phyloP scores from a whole-genome alignment of 35 echinoderm and acorn worm species.

The Anneissia japonica region DNA sequence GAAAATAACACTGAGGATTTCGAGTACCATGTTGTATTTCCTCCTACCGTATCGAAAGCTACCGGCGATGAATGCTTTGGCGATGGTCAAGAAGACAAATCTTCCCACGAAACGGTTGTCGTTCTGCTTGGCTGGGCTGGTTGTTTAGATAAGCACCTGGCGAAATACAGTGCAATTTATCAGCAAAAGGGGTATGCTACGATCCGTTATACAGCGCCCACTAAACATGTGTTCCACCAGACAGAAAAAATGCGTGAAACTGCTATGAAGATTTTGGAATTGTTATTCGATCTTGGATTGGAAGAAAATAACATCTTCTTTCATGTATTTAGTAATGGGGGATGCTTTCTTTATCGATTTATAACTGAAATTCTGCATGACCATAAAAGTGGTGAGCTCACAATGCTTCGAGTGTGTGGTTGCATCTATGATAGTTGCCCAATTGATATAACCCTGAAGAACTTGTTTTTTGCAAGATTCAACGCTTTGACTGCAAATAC shows the following conservation, averaged over 20 bases:
- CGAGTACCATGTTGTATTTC: constrained; percentile 93
- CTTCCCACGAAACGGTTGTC: constrained; percentile 56
- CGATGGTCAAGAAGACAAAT: background rate
- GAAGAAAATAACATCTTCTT: constrained; percentile 85
- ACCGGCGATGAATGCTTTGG: background rate
- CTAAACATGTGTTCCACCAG: constrained; percentile 16
- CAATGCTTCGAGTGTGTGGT: constrained; percentile 45
- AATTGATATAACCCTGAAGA: background rate
- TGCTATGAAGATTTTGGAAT: constrained; percentile 59
- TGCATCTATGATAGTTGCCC: constrained; percentile 76
- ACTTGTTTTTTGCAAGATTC: background rate
- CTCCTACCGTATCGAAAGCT: constrained; percentile 46
- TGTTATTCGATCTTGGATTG: constrained; percentile 75
- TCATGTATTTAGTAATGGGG: constrained; percentile 88
- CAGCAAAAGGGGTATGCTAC: constrained; percentile 77
- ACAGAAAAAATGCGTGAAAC: constrained; percentile 27
- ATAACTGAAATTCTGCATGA: constrained; percentile 60
- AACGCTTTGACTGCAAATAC: background rate
- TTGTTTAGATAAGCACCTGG: constrained; percentile 74
- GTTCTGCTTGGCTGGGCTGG: constrained; percentile 83
- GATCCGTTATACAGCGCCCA: constrained; percentile 68
- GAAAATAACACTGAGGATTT: constrained; percentile 48
- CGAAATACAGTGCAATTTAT: constrained; percentile 91
- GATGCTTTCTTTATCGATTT: constrained; percentile 56
- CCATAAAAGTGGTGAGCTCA: constrained; percentile 13